These are phyloP conservation scores for Macrotrachela quadricornifera DNA, from an alignment of 1,140 invertebrate species.

Conservation along the genomic window DNA sequence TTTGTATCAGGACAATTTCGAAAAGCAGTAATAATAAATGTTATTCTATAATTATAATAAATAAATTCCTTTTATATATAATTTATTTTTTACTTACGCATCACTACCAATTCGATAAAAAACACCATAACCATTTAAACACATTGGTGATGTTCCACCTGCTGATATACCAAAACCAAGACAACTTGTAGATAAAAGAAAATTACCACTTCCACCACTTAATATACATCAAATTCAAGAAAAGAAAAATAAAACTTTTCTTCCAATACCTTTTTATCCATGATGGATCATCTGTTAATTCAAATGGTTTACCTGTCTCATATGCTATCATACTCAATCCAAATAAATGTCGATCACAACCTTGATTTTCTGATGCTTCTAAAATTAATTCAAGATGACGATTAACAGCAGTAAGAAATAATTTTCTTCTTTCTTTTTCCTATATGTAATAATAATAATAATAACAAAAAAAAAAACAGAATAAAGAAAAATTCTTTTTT, in stretches of 20 bases:
- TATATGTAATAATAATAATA: too few species aligned
- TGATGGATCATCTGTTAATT: conserved; percentile 35
- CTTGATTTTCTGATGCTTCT: conserved; percentile 21
- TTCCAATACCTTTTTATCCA: conserved; percentile 35
- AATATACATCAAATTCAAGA: too few species aligned
- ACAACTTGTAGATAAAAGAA: conserved; percentile 39
- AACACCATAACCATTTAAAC: conserved; percentile 38
- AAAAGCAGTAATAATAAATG: too few species aligned
- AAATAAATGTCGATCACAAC: conserved; percentile 36
- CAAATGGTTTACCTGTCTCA: conserved; percentile 32
- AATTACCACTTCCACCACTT: conserved; percentile 40
- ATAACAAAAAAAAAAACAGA: too few species aligned
- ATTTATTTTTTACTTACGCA: conserved; percentile 19
- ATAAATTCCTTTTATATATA: too few species aligned
- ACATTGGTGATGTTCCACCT: conserved; percentile 41
- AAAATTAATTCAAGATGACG: conserved; percentile 25
- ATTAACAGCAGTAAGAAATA: conserved; percentile 19
- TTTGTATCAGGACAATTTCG: too few species aligned
- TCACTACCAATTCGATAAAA: conserved; percentile 37
- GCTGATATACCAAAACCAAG: conserved; percentile 37
- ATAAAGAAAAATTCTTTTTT: too few species aligned
- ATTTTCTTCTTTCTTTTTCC: not conserved
- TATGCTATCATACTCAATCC: conserved; percentile 32
- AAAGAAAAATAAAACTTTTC: not conserved
- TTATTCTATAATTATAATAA: too few species aligned